phyloP scores from a whole-genome alignment of 2,888 invertebrate genomes.

The Rotaria socialis region DNA sequence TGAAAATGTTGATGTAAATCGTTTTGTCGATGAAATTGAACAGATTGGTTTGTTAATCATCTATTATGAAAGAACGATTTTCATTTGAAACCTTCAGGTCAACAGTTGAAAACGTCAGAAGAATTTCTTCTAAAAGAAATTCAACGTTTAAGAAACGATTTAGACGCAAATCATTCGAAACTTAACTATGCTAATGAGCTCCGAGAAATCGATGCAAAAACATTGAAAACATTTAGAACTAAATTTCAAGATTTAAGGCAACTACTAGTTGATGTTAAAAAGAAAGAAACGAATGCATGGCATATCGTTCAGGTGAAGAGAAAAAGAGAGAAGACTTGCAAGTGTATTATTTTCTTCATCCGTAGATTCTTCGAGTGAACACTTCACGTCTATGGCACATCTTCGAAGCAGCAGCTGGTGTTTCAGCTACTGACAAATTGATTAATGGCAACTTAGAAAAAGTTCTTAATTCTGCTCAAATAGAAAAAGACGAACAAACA shows the following conservation, averaged over 20 bases:
- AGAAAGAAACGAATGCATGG: not conserved
- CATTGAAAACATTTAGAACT: not conserved
- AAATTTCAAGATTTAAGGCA: slow-evolving; percentile 3
- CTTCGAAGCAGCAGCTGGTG: not conserved
- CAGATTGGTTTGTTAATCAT: not conserved
- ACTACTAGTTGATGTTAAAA: not conserved
- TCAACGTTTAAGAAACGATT: slow-evolving; percentile 6
- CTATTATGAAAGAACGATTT: not conserved
- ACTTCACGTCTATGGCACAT: slow-evolving; percentile 15
- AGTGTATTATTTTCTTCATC: no score
- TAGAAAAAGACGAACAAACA: not conserved
- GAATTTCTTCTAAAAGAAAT: slow-evolving; percentile 3
- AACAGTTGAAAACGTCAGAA: not conserved
- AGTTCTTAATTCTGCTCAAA: not conserved
- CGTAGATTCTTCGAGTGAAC: not conserved
- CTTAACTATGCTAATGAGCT: not conserved
- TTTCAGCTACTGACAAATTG: not conserved
- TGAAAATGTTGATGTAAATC: not conserved
- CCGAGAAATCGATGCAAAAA: not conserved
- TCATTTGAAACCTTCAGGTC: not conserved
- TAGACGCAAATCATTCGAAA: not conserved
- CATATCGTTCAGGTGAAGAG: not conserved
- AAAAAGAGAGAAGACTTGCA: no score
- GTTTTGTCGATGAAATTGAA: not conserved
- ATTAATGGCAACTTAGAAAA: not conserved